Percentiles rank a stretch among this genome's conserved stretches.
phyloP scores from a whole-genome alignment of 2,888 invertebrate genomes.

The Scaeva pyrastri region DNA sequence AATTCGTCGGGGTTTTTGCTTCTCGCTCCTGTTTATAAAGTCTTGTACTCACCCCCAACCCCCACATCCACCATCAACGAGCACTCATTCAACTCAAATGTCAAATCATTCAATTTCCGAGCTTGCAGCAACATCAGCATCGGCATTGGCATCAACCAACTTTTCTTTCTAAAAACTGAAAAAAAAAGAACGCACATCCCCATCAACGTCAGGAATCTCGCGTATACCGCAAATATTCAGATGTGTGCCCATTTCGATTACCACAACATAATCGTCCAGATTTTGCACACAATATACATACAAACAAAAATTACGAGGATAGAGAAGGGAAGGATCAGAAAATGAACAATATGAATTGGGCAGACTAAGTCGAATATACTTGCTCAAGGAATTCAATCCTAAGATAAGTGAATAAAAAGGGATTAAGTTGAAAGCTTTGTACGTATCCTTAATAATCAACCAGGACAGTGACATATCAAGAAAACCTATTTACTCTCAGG shows the following conservation, averaged over 20 bases:
- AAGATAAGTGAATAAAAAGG: too few relatives aligned
- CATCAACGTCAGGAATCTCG: neutral
- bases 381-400: too few relatives aligned
- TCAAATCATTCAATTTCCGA: slow-evolving; percentile 73
- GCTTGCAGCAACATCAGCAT: slow-evolving; percentile 55
- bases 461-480: too few relatives aligned
- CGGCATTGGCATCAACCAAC: slow-evolving; percentile 26
- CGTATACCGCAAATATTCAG: slow-evolving; percentile 69
- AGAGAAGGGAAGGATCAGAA: neutral
- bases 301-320: slow-evolving; percentile 28
- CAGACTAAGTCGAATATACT: neutral
- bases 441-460: too few relatives aligned
- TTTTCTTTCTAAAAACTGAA: neutral
- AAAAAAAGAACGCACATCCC: neutral
- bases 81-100: slow-evolving; percentile 62
- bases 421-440: too few relatives aligned
- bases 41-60: too few relatives aligned
- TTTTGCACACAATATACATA: slow-evolving; percentile 66
- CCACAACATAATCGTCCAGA: slow-evolving; percentile 76
- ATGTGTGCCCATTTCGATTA: slow-evolving; percentile 74
- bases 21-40: neutral
- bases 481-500: too few relatives aligned
- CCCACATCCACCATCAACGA: too few relatives aligned
- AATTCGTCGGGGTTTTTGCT: slow-evolving; percentile 46
- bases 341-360: neutral